Evolutionary conservation across 2,888 invertebrate genomes (phyloP), one percentile per base, ranked within the genome.

Genomic region (Zootermopsis nevadensis): DNA sequence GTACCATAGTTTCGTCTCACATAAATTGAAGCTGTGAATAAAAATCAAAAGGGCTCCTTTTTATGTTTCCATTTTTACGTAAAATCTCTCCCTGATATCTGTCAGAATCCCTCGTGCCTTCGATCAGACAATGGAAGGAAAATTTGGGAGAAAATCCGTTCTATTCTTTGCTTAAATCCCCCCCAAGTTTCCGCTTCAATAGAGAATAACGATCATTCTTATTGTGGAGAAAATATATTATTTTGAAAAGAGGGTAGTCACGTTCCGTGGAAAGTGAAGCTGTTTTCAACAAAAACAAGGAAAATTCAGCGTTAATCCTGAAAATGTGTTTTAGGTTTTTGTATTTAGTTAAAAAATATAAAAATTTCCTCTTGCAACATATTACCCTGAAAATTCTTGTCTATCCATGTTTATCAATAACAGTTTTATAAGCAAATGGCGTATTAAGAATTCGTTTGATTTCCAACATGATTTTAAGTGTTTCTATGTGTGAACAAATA

Each of bases 91-190:
- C n/a, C 38, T 74, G 33, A 74, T 74, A 27, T 38, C 38, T 74
- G 74, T 53, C 24, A 82, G 12, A 15, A 38, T 31, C 53, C 80
- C n/a, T 72, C 30, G 35, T 38, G 74, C 53, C 69, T 33, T 27
- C 31, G n/a, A 33, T 48, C 67, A 67, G 38, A 83, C 81, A 83
- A 83, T 83, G 60, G 48, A 12, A 27, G 19, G 55, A 81, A 77
- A 83, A 81, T 81, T 81, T 81, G 83, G 81, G 83, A 66, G 77
- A 67, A 81, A 83, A 83, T 81, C 77, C 42, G 6, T 80, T 33
- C 81, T 42, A 38, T 81, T 83, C 77, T 83, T 81, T 81, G 24
- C 15, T 31, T 80, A 76, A 83, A 83, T 12, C 60, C 42, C 69
- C 33, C 38, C 81, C 35, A 42, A 81, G 81, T 83, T 83, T 80